These are phyloP conservation scores for Meloidogyne floridensis DNA, from an alignment of 1,140 invertebrate species.

Conservation along the genomic window DNA sequence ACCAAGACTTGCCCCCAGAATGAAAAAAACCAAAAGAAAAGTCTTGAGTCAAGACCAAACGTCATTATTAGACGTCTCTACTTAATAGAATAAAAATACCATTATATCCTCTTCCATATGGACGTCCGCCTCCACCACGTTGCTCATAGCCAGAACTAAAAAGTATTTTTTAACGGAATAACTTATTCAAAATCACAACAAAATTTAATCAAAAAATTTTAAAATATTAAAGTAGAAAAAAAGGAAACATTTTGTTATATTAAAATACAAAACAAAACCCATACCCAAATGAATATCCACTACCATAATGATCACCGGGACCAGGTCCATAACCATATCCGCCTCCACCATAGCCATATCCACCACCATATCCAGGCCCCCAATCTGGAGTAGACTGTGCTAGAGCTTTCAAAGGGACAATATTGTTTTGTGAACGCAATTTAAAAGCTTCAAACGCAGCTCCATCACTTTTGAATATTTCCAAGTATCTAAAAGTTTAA, in stretches of 20 bases:
- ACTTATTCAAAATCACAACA: background rate
- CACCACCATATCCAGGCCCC: constrained; percentile 8
- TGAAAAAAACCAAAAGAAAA: no score
- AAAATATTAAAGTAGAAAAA: no score
- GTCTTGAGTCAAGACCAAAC: no score
- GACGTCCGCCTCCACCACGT: constrained; percentile 18
- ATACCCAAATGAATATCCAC: constrained; percentile 15
- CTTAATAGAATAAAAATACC: background rate
- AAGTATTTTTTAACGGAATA: no score
- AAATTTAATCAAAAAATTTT: background rate
- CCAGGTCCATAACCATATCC: constrained; percentile 25
- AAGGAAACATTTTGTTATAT: background rate
- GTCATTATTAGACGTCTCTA: no score
- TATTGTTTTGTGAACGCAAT: constrained; percentile 26
- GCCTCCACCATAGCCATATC: constrained; percentile 7
- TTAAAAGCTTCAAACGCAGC: constrained; percentile 36
- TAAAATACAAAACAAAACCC: background rate
- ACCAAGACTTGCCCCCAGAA: no score
- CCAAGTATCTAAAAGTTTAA: constrained; percentile 31
- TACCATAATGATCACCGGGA: constrained; percentile 1
- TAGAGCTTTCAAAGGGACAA: constrained; percentile 34
- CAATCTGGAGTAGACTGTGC: background rate
- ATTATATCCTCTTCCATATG: constrained; percentile 13
- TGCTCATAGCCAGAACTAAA: constrained; percentile 26
- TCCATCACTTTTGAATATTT: constrained; percentile 35